Evolutionary conservation across 2,113 vertebrate species (phyloP), one percentile per base, ranked within the genome.

Genomic region (Delphinus delphis): DNA sequence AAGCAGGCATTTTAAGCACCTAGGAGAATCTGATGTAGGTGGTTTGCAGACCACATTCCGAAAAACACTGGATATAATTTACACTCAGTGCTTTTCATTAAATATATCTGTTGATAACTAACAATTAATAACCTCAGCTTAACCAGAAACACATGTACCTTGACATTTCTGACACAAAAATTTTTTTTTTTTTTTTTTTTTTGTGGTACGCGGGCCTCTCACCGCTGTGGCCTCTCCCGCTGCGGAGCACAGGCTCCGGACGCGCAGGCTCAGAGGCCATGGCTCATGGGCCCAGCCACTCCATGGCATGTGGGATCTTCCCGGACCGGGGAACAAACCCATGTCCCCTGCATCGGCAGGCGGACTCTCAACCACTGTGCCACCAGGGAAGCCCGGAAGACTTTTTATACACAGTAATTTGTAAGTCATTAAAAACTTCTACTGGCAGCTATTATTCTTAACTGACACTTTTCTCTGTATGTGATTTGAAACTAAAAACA

Each of bases 401-500:
- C 11, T 47, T 47, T 65, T 36, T 4, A 80, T 63, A 62, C 4
- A 67, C 13, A 33, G 9, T 13, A 88, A 96, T 85, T 21, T 92
- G 50, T 88, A 67, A 70, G 25, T 67, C 36, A 73, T 82, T 84
- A 92, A 79, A 90, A 38, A 84, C 28, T 92, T 89, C 82, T 82
- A 95, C 17, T 93, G 53, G 20, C 2, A 92, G 70, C 28, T 82
- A 38, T 36, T 90, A 77, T 67, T 88, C 92, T 92, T 95, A 92
- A 81, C 28, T 28, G 14, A 85, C 1, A 50, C 9, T 65, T 84
- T 89, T 58, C 70, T 65, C n/a, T 83, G 15, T 76, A 9, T 44
- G 14, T 68, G 77, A 88, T 67, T 91, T 93, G 83, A 95, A 92
- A 80, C 9, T 63, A 70, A 94, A 96, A 95, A 41, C 6, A 60